Evolutionary conservation across 1,140 invertebrate genomes (phyloP), one percentile per base, ranked within the genome.

Genomic region (Dinothrombium tinctorium): DNA sequence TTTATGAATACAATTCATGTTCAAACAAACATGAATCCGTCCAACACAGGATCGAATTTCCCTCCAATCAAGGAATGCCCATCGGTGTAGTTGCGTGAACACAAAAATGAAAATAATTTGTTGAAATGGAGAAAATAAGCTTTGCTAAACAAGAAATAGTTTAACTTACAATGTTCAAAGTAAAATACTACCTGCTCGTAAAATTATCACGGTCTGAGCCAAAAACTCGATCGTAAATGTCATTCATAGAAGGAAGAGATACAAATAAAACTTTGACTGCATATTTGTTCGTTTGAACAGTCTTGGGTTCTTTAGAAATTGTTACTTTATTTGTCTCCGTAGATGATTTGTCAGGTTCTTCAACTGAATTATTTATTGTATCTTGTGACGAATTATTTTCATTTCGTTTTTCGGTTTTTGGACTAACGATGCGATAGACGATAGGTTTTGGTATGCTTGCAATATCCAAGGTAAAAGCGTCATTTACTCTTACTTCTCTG

Each of bases 61-160:
- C 44, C 44, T 11, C 44, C 44, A 21, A 46, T 25, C 11, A 46
- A 33, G 15, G 44, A 46, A 25, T 45, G 40, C 7, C 44, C 44
- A 33, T 44, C 35, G 31, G 19, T 43, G 19, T 11, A 17, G 20
- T 37, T 37, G 11, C 35, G 31, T 5, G 22, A n/a, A 22, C 47
- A 47, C n/a, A 46, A 37, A 9, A 38, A 26, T 21, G 43, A 23
- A 25, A 46, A 25, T 9, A 42, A 17, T 20, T 45, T 37, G 25
- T 46, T 29, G 20, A 46, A 38, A 26, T 44, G 41, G 5, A 4
- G 4, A 29, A 35, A 31, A 26, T 20, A 40, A 33, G 20, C 31
- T 43, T 46, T 44, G 4, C 37, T 33, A 12, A 15, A 14, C 11
- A 26, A 38, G n/a, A n/a, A 7, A 33, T 41, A 17, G 15, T 23